phyloP scores from a whole-genome alignment of 2,888 invertebrate genomes.

The Prosapia bicincta region DNA sequence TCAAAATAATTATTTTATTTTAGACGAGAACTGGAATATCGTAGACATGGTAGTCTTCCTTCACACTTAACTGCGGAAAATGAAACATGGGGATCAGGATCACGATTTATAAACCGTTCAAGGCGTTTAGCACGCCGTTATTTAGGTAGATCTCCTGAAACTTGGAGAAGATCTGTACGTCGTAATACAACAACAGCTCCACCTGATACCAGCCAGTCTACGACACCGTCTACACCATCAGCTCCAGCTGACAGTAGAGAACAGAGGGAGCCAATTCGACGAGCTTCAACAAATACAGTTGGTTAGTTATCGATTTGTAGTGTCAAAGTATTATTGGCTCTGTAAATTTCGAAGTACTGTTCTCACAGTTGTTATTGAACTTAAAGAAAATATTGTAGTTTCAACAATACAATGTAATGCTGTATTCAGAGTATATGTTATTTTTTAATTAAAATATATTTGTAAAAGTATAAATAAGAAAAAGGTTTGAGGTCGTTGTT shows the following conservation, averaged over 20 bases:
- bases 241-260: not conserved
- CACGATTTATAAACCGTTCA: not conserved
- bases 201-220: not conserved
- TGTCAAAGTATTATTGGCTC: too few relatives aligned
- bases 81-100: not conserved
- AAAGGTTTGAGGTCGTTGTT: too few relatives aligned
- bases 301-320: too few relatives aligned
- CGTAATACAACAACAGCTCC: not conserved
- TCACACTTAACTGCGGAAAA: not conserved
- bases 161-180: conserved; percentile 12
- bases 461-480: too few relatives aligned
- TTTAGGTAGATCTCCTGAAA: not conserved
- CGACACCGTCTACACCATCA: not conserved
- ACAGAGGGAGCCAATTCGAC: not conserved
- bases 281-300: not conserved
- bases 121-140: not conserved
- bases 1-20: not conserved
- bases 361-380: too few relatives aligned
- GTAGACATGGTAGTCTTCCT: conserved; percentile 7
- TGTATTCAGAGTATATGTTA: too few relatives aligned
- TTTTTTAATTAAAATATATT: too few relatives aligned
- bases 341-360: too few relatives aligned
- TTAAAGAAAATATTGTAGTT: too few relatives aligned
- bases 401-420: too few relatives aligned
- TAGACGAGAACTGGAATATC: conserved; percentile 21